phyloP scores from a whole-genome alignment of 2,113 vertebrate species.

The Uria lomvia region DNA sequence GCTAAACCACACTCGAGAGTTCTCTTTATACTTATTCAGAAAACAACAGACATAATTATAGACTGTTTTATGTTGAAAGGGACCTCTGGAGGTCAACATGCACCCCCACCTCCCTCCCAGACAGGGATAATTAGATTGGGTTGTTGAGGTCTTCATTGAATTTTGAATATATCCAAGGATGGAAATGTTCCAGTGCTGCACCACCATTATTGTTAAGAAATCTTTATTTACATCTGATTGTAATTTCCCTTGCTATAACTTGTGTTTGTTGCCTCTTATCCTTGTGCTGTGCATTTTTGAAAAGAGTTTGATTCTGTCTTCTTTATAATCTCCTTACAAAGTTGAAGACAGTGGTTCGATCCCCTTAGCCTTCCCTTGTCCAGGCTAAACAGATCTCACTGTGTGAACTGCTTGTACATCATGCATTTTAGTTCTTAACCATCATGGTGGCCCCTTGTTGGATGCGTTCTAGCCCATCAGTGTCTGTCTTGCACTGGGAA shows the following conservation, averaged over 20 bases:
- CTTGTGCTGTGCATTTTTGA: not conserved
- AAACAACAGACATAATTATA: not conserved
- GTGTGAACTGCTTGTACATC: not conserved
- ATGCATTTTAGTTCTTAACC: not conserved
- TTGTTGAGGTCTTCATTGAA: not conserved
- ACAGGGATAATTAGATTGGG: not conserved
- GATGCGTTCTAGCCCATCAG: not conserved
- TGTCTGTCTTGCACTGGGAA: not conserved
- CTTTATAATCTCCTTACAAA: not conserved
- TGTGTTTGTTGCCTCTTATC: not conserved
- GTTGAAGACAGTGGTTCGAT: not conserved
- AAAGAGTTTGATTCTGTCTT: not conserved
- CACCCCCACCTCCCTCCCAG: fast-evolving
- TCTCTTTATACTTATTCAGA: not conserved
- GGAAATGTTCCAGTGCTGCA: not conserved
- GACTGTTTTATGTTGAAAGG: not conserved
- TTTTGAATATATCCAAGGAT: not conserved
- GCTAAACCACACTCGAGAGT: not conserved
- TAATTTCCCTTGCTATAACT: not conserved
- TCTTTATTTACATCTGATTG: not conserved
- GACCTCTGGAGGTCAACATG: not conserved
- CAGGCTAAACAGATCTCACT: not conserved
- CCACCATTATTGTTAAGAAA: not conserved
- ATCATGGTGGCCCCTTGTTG: not conserved
- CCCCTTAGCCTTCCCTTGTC: not conserved